These are phyloP conservation scores for Meliscaeva auricollis DNA, from an alignment of 2,888 invertebrate genomes.

Conservation along the genomic window DNA sequence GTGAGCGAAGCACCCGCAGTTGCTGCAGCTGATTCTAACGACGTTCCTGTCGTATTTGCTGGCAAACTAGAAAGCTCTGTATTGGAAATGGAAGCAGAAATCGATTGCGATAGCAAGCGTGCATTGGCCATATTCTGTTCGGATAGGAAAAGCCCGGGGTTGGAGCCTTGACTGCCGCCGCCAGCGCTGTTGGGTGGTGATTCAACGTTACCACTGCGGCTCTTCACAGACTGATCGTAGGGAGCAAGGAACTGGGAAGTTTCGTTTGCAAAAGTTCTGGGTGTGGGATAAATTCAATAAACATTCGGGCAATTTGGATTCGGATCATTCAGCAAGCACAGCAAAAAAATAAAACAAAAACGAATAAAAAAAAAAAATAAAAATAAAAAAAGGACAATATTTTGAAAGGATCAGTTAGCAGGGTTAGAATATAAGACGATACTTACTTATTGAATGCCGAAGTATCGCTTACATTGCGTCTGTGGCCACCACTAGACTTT, in stretches of 20 bases:
- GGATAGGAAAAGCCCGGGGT: constrained; percentile 82
- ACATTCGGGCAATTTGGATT: constrained; percentile 14
- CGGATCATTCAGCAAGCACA: constrained; percentile 56
- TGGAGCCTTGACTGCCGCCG: constrained; percentile 78
- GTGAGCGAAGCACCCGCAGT: constrained; percentile 70
- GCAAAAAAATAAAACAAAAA: constrained; percentile 47
- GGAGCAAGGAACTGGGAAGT: constrained; percentile 90
- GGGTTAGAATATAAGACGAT: constrained; percentile 48
- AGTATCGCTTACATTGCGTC: constrained; percentile 93
- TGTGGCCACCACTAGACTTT: constrained; percentile 85
- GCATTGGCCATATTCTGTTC: constrained; percentile 78
- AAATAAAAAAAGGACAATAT: constrained; percentile 55
- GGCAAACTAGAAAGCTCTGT: constrained; percentile 73
- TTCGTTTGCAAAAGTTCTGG: constrained; percentile 89
- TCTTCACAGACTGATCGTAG: constrained; percentile 88
- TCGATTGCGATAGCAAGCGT: constrained; percentile 77
- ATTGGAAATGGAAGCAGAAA: constrained; percentile 81
- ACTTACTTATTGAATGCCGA: constrained; percentile 92
- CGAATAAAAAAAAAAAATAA: constrained; percentile 73
- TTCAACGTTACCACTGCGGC: constrained; percentile 81
- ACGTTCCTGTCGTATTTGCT: constrained; percentile 63
- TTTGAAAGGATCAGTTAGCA: constrained; percentile 61
- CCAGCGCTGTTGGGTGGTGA: constrained; percentile 73
- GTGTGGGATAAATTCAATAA: constrained; percentile 75
- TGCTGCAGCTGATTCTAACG: constrained; percentile 77